Base-by-base conservation (phyloP, 2,797 vertebrate species). In the Enteromius paludinosus region DNA sequence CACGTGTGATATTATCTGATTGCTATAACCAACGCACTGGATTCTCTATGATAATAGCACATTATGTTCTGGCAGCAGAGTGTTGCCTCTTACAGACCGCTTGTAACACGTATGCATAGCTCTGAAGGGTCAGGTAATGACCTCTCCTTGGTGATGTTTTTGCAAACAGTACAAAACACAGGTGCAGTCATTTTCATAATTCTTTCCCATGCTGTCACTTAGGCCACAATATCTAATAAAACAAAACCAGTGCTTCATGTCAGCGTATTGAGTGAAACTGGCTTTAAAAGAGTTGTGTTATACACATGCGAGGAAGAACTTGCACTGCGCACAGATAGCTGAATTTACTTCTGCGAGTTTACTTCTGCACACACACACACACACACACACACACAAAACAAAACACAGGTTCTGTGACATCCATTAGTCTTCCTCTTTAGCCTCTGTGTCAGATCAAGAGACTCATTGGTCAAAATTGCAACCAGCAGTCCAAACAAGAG, bases 401-500 rank as follows among this genome's bases (percentile, higher is more conserved):
- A 81, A 84, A 61, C 45, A 47, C 80, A 5, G 85, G 70, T 84
- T 64, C 84, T 85, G 66, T 70, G 15, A 75, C 75, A 84, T 72
- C 72, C 62, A 79, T 86, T 86, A 82, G 79, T 85, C 74, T 81
- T 86, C 79, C 75, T 80, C 73, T 85, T 84, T 95, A 94, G 94
- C 93, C 93, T 95, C 90, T 92, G 90, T 87, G 87, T 95, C 94
- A 96, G 94, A 93, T 93, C 91, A 92, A 79, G 87, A 95, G 94
- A 94, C 94, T 94, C 92, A 92, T 92, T 89, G 93, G 94, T 93
- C 90, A 96, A 96, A 96, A 97, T 96, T 96, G 96, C 95, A 96
- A 95, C 94, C 96, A 96, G 94, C 94, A 96, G 94, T 94, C 94
- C 95, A 97, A 96, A 95, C 95, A 96, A 95, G 93, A 93, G 90